These are phyloP conservation scores for Lophura nycthemera DNA, from an alignment of 2,113 vertebrate genomes.

Conservation along the genomic window DNA sequence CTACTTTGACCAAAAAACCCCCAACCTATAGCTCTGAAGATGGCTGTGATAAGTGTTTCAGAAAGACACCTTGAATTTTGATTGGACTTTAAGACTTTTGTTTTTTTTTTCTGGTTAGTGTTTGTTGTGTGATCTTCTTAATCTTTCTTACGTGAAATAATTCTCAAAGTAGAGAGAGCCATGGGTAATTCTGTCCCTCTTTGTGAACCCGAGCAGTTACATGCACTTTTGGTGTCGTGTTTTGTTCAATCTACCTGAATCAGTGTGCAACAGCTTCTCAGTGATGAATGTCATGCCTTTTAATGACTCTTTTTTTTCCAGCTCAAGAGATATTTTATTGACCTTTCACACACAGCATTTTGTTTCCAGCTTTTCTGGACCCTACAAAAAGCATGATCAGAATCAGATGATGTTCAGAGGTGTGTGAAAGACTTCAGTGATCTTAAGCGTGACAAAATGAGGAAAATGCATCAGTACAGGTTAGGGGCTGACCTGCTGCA, in stretches of 20 bases:
- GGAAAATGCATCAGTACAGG: too few species aligned
- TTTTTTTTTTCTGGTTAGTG: neutral
- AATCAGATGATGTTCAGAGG: neutral
- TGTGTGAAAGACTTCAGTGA: neutral
- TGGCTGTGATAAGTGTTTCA: rapidly evolving
- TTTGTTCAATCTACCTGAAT: neutral
- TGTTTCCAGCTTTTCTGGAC: neutral
- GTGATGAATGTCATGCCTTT: neutral
- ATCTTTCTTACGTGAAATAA: neutral
- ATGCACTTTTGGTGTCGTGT: neutral
- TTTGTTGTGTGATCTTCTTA: neutral
- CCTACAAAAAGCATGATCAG: neutral
- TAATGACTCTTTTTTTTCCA: neutral
- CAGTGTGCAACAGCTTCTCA: neutral
- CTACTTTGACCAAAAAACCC: neutral
- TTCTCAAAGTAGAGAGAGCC: neutral
- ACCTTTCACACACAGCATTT: neutral
- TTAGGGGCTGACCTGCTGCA: too few species aligned
- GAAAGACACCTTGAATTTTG: neutral
- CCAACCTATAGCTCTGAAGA: neutral
- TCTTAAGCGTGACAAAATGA: rapidly evolving
- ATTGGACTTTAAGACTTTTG: neutral
- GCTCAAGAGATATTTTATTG: neutral
- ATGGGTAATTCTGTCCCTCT: neutral
- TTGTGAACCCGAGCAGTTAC: neutral